Percentiles rank a stretch among this genome's conserved stretches.
phyloP scores from a whole-genome alignment of 2,797 vertebrate species.

The Cossypha caffra region DNA sequence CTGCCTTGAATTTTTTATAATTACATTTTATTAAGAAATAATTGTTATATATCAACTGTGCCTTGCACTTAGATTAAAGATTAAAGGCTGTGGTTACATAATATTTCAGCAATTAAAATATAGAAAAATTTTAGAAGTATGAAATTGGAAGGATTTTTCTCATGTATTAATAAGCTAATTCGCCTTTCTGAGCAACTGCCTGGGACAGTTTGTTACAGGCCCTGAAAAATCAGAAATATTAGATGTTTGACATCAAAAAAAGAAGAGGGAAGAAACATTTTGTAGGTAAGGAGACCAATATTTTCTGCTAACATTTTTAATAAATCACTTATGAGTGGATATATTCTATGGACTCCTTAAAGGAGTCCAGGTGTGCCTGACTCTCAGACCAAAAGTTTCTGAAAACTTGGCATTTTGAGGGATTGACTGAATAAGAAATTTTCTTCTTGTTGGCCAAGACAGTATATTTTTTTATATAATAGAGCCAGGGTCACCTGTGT shows the following conservation, averaged over 20 bases:
- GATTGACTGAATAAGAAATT: not conserved
- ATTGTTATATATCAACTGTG: not conserved
- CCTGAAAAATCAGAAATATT: not conserved
- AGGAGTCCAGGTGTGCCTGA: not conserved
- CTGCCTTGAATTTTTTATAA: not conserved
- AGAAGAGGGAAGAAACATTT: not conserved
- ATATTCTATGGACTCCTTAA: not conserved
- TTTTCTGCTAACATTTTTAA: not conserved
- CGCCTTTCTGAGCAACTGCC: not conserved
- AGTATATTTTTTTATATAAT: not conserved
- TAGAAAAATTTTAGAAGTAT: not conserved
- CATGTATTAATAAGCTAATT: not conserved
- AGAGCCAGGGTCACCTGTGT: not conserved
- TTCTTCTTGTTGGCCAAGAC: not conserved
- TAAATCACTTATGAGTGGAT: not conserved
- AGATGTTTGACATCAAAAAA: not conserved
- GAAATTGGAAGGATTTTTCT: not conserved
- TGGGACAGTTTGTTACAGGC: not conserved
- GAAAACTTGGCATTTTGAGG: not conserved
- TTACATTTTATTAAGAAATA: slow-evolving; percentile 39
- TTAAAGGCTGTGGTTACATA: not conserved
- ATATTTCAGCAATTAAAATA: not conserved
- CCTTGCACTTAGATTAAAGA: not conserved
- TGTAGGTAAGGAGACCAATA: not conserved
- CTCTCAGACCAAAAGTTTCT: not conserved